Base-by-base conservation (phyloP, 2,113 vertebrate species). In the Corydoras sp. region DNA sequence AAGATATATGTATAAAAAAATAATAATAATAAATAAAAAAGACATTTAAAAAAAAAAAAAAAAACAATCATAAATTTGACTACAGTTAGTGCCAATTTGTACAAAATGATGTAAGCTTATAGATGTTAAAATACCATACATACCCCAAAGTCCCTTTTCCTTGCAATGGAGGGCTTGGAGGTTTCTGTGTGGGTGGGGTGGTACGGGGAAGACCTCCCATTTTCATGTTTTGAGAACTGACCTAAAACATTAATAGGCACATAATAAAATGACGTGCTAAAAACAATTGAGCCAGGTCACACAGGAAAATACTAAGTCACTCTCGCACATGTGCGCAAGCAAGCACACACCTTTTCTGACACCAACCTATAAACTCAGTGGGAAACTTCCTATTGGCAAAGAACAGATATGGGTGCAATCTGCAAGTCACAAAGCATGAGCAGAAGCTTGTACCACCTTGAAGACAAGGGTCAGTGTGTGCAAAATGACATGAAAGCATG, bases 121-220 rank as follows among this genome's bases (percentile, higher is more conserved):
- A n/a, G 9, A 43, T 4, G 18, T 60, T 55, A 11, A 31, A 59
- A 10, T 18, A 66, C 30, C 31, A 51, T 35, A 88, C 92, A 83
- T 83, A 98, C 96, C 95, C 96, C 77, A 98, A 87, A 53, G 92
- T 97, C 82, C 93, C 93, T 82, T 93, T 95, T 71, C 93, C 94
- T 6, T 92, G 88, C 86, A 93, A 85, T 0, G 96, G 94, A 18
- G 96, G 96, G 56, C 96, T 98, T 30, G 95, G 95, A 1, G 95
- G 95, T 74, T 97, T 98, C 89, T 98, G 95, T 35, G 93, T 95
- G 49, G 94, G 94, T 29, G 94, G 92, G 56, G 91, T 95, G 55
- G 94, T 93, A 65, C 94, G 91, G 58, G 93, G 90, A 79, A 95
- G 87, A 69, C 92, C 89, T 80, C 93, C 93, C 85, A 94, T 92